A percentile compares a stretch with the other conserved stretches of the same genome.
phyloP scores from a whole-genome alignment of 2,113 vertebrate species.

The Leptosomus discolor region DNA sequence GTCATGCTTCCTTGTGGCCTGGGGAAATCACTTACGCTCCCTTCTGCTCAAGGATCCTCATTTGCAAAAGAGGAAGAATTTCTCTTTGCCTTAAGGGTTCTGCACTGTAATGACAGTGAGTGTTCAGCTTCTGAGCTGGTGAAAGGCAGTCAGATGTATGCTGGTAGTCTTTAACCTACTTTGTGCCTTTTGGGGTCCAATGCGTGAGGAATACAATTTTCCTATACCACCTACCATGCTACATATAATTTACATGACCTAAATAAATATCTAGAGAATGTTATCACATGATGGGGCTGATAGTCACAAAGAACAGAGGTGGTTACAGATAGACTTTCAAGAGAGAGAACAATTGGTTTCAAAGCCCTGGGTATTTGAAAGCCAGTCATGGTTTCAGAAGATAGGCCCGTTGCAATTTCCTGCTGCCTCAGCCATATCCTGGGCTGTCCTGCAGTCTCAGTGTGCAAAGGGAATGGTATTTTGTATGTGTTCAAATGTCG shows the following conservation, averaged over 20 bases:
- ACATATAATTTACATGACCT: not conserved
- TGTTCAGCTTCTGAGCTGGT: not conserved
- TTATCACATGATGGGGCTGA: not conserved
- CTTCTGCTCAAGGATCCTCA: not conserved
- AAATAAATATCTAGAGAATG: not conserved
- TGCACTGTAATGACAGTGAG: not conserved
- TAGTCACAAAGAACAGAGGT: not conserved
- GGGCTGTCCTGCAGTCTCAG: not conserved
- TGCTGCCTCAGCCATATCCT: not conserved
- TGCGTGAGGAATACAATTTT: not conserved
- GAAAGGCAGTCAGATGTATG: not conserved
- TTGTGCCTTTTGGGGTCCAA: not conserved
- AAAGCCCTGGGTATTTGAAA: not conserved
- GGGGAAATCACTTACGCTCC: not conserved
- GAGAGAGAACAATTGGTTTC: not conserved
- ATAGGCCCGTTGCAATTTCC: not conserved
- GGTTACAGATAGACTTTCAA: not conserved
- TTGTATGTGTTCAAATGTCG: not conserved
- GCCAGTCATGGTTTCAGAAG: not conserved
- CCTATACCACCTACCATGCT: not conserved
- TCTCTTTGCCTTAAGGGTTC: not conserved
- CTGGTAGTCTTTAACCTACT: not conserved
- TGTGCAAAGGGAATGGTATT: not conserved
- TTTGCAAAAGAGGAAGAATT: not conserved
- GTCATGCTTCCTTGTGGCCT: not conserved